Evolutionary conservation across 1,140 invertebrate genomes (phyloP).

Genomic region (Atopsyche davidsoni): DNA sequence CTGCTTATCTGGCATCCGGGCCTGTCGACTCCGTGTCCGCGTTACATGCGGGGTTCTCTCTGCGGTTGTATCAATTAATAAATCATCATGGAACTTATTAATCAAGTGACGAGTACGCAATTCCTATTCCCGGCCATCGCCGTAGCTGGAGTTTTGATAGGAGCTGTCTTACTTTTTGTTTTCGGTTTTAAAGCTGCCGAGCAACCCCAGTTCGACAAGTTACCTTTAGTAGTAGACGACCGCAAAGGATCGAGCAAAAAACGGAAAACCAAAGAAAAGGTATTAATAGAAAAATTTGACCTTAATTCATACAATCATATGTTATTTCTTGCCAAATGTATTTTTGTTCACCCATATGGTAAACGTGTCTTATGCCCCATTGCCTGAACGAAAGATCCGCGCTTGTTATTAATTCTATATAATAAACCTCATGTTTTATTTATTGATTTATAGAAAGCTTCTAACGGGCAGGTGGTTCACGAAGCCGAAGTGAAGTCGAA

Average conservation of each 20-base stretch:
- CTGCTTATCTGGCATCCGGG: conserved; percentile 25
- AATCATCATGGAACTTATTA: conserved; percentile 50
- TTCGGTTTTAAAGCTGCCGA: conserved; percentile 68
- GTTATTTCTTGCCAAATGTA: conserved; percentile 25
- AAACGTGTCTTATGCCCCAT: conserved; percentile 24
- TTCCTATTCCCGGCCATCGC: conserved; percentile 56
- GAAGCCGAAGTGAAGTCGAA: conserved; percentile 44
- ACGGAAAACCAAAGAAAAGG: conserved; percentile 66
- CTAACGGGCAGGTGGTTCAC: conserved; percentile 41
- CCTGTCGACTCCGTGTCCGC: conserved; percentile 11
- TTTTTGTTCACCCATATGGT: conserved; percentile 22
- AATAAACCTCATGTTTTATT: background rate
- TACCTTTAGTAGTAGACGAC: conserved; percentile 53
- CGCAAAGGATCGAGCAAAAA: conserved; percentile 60
- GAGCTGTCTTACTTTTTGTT: conserved; percentile 60
- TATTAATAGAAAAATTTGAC: conserved; percentile 41
- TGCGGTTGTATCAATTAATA: conserved; percentile 7
- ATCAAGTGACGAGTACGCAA: conserved; percentile 49
- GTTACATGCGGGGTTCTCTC: conserved; percentile 24
- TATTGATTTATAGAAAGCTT: conserved; percentile 17
- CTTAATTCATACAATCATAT: conserved; percentile 19
- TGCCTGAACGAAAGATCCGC: no score
- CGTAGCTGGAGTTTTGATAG: conserved; percentile 59
- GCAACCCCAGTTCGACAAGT: conserved; percentile 65
- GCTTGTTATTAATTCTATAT: background rate